Conservation (phyloP, 64 coral and sea anemone genomes). For the Acropora tenuis region DNA sequence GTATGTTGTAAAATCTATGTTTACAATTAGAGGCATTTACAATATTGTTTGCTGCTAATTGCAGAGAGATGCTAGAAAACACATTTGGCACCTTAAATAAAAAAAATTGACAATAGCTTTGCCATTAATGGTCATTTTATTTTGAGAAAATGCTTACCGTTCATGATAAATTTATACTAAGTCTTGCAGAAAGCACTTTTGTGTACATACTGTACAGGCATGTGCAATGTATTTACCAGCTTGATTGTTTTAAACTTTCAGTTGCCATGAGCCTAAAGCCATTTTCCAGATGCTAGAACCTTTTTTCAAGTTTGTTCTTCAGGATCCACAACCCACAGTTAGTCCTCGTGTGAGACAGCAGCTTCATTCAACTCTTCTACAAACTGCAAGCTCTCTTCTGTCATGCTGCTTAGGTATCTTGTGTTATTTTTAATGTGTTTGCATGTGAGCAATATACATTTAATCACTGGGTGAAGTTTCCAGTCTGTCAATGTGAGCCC, state of each 20-base stretch:
- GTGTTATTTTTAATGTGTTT: background rate
- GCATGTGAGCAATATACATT: background rate
- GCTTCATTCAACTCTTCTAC: conserved; percentile 30
- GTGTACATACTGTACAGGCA: background rate
- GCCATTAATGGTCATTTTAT: no score
- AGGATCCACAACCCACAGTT: conserved; percentile 44
- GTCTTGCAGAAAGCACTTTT: background rate
- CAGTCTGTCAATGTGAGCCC: background rate
- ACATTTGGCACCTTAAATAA: no score
- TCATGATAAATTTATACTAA: no score
- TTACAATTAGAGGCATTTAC: no score
- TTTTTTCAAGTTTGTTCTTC: conserved; percentile 67
- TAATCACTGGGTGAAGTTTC: background rate
- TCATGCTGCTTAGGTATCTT: conserved; percentile 19
- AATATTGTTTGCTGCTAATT: no score
- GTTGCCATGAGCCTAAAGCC: background rate
- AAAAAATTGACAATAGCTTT: no score
- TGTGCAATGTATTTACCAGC: no score
- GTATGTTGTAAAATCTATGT: no score
- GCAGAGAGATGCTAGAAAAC: no score
- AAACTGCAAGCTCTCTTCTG: conserved; percentile 31
- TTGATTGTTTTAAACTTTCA: background rate
- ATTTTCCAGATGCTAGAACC: conserved; percentile 50
- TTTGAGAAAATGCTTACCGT: no score
- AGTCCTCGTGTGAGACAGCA: conserved; percentile 26